These are phyloP conservation scores for Pocota personata DNA, from an alignment of 2,888 invertebrate genomes.

Conservation along the genomic window DNA sequence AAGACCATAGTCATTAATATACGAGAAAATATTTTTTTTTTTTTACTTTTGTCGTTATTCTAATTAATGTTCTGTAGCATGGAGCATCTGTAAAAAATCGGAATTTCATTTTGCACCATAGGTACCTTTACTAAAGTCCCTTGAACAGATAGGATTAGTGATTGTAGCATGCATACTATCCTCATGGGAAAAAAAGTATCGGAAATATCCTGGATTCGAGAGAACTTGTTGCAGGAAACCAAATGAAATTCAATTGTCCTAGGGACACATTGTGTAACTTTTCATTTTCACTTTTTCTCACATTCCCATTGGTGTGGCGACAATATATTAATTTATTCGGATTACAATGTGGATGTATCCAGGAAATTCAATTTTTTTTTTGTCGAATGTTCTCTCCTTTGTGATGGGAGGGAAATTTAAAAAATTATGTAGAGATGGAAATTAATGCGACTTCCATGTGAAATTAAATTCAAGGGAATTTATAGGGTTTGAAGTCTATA, in stretches of 20 bases:
- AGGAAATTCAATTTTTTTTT: neutral
- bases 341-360: neutral
- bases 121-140: neutral
- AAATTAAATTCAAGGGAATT: neutral
- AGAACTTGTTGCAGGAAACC: conserved; percentile 36
- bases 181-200: neutral
- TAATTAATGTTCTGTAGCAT: conserved; percentile 21
- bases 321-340: neutral
- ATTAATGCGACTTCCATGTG: neutral
- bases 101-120: neutral
- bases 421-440: neutral
- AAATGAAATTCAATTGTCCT: conserved; percentile 33
- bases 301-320: neutral
- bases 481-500: no score
- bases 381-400: neutral
- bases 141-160: conserved; percentile 29
- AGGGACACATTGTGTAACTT: conserved; percentile 2
- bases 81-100: neutral
- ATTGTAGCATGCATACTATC: neutral
- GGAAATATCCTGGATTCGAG: neutral
- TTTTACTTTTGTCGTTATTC: conserved; percentile 13
- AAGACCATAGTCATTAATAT: conserved; percentile 28
- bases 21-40: conserved; percentile 2
- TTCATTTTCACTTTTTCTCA: neutral
- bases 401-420: neutral